Conservation (phyloP, 2,113 vertebrate genomes). For the Columba livia region DNA sequence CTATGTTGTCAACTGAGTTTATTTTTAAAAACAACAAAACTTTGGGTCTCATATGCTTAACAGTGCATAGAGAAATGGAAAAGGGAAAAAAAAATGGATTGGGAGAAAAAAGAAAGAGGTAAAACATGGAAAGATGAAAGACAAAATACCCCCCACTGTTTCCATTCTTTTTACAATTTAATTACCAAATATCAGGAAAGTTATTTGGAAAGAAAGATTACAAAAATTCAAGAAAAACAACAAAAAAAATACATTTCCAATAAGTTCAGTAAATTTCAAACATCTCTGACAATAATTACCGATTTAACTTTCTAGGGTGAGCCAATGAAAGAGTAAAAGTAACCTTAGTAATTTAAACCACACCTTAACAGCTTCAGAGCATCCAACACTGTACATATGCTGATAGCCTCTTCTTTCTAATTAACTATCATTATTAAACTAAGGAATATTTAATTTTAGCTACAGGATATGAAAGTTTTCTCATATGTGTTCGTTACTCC, state of each 20-base stretch:
- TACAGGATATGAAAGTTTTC: background rate
- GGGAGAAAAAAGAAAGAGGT: background rate
- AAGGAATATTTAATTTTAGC: background rate
- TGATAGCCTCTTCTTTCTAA: background rate
- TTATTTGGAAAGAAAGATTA: background rate
- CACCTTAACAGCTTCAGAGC: background rate
- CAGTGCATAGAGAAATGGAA: background rate
- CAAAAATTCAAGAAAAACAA: background rate
- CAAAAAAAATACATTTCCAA: background rate
- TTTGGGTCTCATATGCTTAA: accelerated
- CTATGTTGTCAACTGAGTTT: background rate
- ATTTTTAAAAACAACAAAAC: background rate
- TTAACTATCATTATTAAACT: background rate
- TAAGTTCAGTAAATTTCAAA: background rate
- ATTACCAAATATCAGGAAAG: background rate
- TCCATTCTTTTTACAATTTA: background rate
- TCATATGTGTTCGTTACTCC: background rate
- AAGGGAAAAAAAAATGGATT: background rate
- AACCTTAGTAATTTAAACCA: background rate
- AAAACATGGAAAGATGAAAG: background rate
- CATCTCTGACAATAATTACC: background rate
- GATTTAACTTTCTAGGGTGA: background rate
- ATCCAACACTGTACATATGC: background rate
- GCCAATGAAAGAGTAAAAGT: background rate
- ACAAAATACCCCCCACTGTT: background rate